Percentiles rank a stretch among this genome's conserved stretches.
These are phyloP conservation scores for Philonicus albiceps DNA, from an alignment of 2,888 invertebrate species.

Conservation along the genomic window DNA sequence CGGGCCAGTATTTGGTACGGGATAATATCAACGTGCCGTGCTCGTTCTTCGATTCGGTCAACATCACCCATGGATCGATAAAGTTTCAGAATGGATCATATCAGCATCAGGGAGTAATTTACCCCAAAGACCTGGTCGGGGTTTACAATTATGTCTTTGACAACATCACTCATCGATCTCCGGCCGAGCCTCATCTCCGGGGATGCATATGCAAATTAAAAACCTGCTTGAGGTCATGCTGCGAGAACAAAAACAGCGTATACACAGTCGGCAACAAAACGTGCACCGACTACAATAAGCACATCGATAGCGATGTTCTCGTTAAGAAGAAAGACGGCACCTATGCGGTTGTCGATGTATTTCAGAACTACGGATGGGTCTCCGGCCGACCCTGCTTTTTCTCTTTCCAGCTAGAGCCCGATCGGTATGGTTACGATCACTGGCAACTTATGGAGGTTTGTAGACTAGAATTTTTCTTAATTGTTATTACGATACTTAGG, in stretches of 20 bases:
- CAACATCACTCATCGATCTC: constrained; percentile 53
- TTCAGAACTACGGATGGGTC: constrained; percentile 37
- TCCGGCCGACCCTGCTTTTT: constrained; percentile 50
- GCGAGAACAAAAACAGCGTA: constrained; percentile 35
- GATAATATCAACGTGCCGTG: constrained; percentile 48
- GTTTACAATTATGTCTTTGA: constrained; percentile 54
- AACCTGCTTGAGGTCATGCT: constrained; percentile 54
- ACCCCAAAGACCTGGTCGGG: constrained; percentile 50
- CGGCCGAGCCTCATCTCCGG: constrained; percentile 53
- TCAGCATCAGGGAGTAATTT: constrained; percentile 51
- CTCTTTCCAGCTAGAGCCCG: constrained; percentile 44
- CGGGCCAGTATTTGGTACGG: background rate
- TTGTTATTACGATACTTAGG: background rate
- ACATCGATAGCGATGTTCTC: constrained; percentile 10
- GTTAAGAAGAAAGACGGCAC: background rate
- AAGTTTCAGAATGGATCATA: constrained; percentile 52
- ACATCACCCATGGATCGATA: constrained; percentile 48
- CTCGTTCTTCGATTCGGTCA: constrained; percentile 53
- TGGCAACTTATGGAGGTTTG: constrained; percentile 40
- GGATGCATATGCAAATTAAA: constrained; percentile 55
- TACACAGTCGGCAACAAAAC: constrained; percentile 20
- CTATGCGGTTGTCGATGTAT: background rate
- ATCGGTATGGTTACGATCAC: constrained; percentile 45
- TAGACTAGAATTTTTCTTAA: background rate
- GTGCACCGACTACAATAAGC: background rate